Base-by-base conservation (phyloP, 2,113 vertebrate species). In the Ariopsis seemanni region DNA sequence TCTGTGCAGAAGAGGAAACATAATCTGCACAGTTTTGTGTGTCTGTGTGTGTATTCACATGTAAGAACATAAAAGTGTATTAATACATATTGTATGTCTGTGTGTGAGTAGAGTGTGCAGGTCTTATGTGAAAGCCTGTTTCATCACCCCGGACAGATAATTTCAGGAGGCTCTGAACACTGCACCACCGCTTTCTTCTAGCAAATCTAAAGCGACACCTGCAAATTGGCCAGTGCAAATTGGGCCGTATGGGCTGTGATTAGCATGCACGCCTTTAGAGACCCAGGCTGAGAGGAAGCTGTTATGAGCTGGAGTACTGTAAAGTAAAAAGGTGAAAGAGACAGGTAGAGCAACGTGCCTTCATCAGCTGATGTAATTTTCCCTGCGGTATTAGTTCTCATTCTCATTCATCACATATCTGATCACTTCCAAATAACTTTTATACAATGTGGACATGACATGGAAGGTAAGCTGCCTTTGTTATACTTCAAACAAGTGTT, bases 121-220 rank as follows among this genome's bases (percentile, higher is more conserved):
- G 88, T 42, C 87, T 89, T 63, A 87, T 90, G 71, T 91, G 65
- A 90, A 88, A 91, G 83, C 86, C 55, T 55, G 57, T 82, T 84
- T 78, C 30, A 53, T 57, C 80, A 57, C 48, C 25, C 42, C 84
- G 60, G 65, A 81, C 85, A 57, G 63, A 62, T 50, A 69, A 75
- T 91, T 83, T 87, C 55, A 48, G 30, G 80, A 80, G 90, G 88
- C 89, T 91, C 83, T 83, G 57, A 90, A 81, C 90, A 79, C 83
- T 88, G 84, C 87, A 85, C 84, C 87, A 89, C 89, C 27, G 34
- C 86, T 88, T 90, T 86, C 86, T 88, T 85, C 89, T 77, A 83
- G 91, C 92, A 94, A 95, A 95, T 95, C 88, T 90, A 91, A 95
- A 93, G 92, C 82, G 92, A 94, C 92, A 91, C 88, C 90, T 89